Evolutionary conservation across 1,140 invertebrate genomes (phyloP).

Genomic region (Yoshiicerus persimilis): DNA sequence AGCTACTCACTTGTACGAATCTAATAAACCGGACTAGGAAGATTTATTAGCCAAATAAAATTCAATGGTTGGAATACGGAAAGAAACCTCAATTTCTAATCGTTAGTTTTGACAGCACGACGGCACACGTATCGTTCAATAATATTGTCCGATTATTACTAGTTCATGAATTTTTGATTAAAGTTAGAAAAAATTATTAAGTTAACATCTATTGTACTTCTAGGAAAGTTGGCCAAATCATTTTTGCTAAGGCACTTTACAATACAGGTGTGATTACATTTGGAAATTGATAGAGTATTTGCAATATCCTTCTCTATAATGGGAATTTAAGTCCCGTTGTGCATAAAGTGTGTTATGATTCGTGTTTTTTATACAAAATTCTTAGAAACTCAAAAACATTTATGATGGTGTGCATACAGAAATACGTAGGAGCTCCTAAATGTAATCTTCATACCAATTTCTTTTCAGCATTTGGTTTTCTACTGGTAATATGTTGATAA

Average conservation of each 20-base stretch:
- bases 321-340: neutral
- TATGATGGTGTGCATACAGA: too few species aligned
- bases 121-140: neutral
- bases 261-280: neutral
- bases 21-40: neutral
- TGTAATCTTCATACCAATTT: too few species aligned
- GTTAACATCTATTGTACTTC: neutral
- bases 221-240: neutral
- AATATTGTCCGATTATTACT: neutral
- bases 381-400: too few species aligned
- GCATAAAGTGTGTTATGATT: neutral
- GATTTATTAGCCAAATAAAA: constrained; percentile 2
- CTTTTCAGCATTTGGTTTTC: too few species aligned
- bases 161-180: neutral
- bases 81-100: neutral
- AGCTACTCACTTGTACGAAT: neutral
- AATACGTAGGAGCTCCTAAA: too few species aligned
- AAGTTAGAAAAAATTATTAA: neutral
- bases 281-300: neutral
- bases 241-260: neutral
- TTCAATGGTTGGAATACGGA: neutral
- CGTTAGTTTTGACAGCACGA: neutral
- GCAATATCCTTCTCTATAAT: neutral
- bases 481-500: too few species aligned
- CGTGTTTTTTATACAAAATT: neutral